These are phyloP conservation scores for Gallinago media DNA, from an alignment of 2,113 vertebrate genomes.

Conservation along the genomic window DNA sequence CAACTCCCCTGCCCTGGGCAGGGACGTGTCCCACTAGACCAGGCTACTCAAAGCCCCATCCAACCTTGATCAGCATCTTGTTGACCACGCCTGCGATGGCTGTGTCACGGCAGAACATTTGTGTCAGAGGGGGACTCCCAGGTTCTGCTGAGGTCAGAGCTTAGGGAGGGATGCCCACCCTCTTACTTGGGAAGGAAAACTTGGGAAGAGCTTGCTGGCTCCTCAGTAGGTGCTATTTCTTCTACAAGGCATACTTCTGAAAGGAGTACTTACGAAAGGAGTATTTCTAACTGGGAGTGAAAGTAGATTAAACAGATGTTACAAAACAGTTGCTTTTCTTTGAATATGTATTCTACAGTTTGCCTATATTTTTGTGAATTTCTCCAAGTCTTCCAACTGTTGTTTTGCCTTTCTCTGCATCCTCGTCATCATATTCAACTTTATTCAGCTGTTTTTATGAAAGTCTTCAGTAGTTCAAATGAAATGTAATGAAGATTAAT, in stretches of 20 bases:
- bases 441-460: background rate
- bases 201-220: background rate
- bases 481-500: background rate
- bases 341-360: background rate
- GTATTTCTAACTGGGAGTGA: background rate
- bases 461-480: background rate
- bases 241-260: background rate
- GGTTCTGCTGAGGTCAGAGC: background rate
- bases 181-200: background rate
- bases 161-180: background rate
- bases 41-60: background rate
- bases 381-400: background rate
- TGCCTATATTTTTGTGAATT: background rate
- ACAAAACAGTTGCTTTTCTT: background rate
- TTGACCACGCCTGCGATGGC: accelerated
- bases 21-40: background rate
- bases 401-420: background rate
- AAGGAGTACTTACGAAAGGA: background rate
- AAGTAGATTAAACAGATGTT: background rate
- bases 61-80: background rate
- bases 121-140: background rate
- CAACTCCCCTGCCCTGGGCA: background rate
- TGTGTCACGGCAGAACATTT: accelerated
- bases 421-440: background rate
- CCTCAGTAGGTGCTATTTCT: background rate